These are phyloP conservation scores for Ptychobarbus kaznakovi DNA, from an alignment of 2,797 vertebrate genomes.

Conservation along the genomic window DNA sequence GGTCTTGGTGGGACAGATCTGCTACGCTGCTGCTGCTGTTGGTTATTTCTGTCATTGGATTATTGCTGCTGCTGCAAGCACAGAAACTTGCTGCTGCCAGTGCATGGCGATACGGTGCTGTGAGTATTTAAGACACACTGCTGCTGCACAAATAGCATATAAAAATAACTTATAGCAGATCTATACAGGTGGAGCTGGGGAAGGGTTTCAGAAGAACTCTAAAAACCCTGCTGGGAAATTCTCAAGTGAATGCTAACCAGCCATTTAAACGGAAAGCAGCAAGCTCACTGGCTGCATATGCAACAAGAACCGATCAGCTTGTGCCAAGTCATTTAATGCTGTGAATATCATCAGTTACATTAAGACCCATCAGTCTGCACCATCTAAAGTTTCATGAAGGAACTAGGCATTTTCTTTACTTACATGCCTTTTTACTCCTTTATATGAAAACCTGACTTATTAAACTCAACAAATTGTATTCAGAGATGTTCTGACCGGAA, in stretches of 20 bases:
- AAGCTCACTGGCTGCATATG: not conserved
- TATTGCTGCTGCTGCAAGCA: not conserved
- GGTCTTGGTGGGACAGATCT: not conserved
- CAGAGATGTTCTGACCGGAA: not conserved
- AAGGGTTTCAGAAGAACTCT: not conserved
- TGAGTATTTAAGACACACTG: not conserved
- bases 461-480: not conserved
- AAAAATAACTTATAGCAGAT: not conserved
- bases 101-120: not conserved
- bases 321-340: not conserved
- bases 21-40: not conserved
- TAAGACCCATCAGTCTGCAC: not conserved
- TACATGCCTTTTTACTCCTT: not conserved
- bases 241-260: not conserved
- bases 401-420: not conserved
- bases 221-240: not conserved
- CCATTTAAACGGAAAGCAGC: not conserved
- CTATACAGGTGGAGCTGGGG: not conserved
- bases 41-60: not conserved
- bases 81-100: not conserved
- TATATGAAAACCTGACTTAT: not conserved
- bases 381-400: not conserved
- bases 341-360: not conserved
- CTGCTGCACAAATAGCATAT: not conserved
- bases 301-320: not conserved